Conservation (phyloP, 2,888 invertebrate species). For the Tiphia femorata region DNA sequence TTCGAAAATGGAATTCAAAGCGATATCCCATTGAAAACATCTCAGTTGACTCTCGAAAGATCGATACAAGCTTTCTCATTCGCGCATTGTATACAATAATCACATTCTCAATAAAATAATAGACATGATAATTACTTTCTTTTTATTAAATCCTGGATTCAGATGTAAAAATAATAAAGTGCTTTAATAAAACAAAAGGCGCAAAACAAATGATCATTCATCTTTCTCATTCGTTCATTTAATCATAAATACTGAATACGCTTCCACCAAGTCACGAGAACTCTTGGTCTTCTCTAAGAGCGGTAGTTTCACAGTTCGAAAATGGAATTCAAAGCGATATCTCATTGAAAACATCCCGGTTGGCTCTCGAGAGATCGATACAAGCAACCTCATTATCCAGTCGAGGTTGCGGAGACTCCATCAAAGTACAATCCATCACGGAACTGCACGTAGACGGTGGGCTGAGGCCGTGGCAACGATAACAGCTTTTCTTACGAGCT, state of each 20-base stretch:
- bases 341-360: slow-evolving; percentile 8
- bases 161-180: too few relatives aligned
- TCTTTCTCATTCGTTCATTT: too few relatives aligned
- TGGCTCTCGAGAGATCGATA: slow-evolving; percentile 5
- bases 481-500: slow-evolving; percentile 9
- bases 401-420: slow-evolving; percentile 7
- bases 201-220: too few relatives aligned
- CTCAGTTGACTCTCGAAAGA: neutral
- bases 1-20: neutral
- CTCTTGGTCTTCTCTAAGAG: too few relatives aligned
- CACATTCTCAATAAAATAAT: too few relatives aligned
- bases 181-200: too few relatives aligned
- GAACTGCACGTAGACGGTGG: neutral
- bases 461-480: slow-evolving; percentile 2
- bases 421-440: slow-evolving; percentile 13
- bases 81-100: too few relatives aligned
- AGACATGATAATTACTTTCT: too few relatives aligned
- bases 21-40: slow-evolving; percentile 6
- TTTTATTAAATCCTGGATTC: too few relatives aligned
- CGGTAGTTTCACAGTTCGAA: too few relatives aligned
- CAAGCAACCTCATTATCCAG: slow-evolving; percentile 11
- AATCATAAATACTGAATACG: too few relatives aligned
- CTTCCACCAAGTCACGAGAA: too few relatives aligned
- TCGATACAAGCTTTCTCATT: slow-evolving; percentile 6
- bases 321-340: slow-evolving; percentile 7